Evolutionary conservation across 1,140 invertebrate species (phyloP), one percentile per base, ranked within the genome.

Genomic region (Zeugodacus cucurbitae): DNA sequence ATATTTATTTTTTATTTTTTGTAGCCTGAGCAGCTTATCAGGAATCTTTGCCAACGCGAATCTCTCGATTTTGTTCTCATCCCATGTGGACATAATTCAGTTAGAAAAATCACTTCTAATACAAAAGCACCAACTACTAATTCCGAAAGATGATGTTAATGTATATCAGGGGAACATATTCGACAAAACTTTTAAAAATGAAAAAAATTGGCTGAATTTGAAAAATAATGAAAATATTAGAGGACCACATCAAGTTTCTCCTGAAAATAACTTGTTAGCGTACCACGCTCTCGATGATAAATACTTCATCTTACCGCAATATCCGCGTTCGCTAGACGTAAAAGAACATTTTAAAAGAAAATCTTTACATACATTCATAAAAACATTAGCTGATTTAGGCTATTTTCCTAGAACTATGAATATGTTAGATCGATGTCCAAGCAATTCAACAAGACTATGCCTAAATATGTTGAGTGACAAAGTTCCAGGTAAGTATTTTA

Each of bases 41-140:
- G 88, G 87, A 82, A 88, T 87, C 37, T 89, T 87, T 89, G 88
- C 87, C 64, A 89, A 87, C 74, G 70, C 86, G 86, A 89, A 89
- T 87, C 88, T 89, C 67, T 89, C 88, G 67, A 89, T 89, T 89
- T 87, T 89, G 86, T 89, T 89, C 87, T 89, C 88, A n/a, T 87
- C 88, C 86, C 86, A 89, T 89, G 88, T 89, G 26, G 88, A 89
- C 74, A 78, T 87, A 59, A 88, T 87, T 32, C 74, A 87, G 58
- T 70, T 89, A 58, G 74, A 87, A 44, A 87, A 87, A 59, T 44
- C 86, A 41, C 48, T 89, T 26, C 34, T 17, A 17, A 22, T 88
- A 22, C 22, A 87, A 59, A 87, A 89, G 26, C 87, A 89, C n/a
- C 87, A 85, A 85, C 70, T 89, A 8, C 57, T 89, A 20, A 87